A percentile compares a stretch with the other conserved stretches of the same genome.
Conservation (phyloP, 2,888 invertebrate species). For the Scaeva pyrastri region DNA sequence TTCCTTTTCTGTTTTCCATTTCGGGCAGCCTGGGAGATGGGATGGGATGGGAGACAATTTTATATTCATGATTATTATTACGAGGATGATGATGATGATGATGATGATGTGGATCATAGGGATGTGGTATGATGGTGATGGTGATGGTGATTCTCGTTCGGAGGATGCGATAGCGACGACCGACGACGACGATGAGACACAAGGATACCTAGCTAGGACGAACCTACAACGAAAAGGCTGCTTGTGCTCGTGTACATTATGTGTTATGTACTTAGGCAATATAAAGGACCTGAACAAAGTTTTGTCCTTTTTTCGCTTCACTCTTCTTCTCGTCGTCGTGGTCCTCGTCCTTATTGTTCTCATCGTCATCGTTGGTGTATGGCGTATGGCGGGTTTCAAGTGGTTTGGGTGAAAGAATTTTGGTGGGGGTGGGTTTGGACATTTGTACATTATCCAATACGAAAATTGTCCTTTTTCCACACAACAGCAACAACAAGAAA, state of each 20-base stretch:
- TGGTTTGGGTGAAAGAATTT: constrained; percentile 50
- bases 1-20: constrained; percentile 22
- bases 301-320: constrained; percentile 72
- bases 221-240: constrained; percentile 59
- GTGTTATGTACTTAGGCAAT: constrained; percentile 75
- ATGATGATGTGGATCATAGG: constrained; percentile 24
- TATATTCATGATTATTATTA: constrained; percentile 71
- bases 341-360: no score
- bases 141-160: constrained; percentile 37
- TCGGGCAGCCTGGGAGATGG: not conserved
- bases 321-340: constrained; percentile 44
- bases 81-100: constrained; percentile 20
- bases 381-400: constrained; percentile 31
- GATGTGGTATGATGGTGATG: constrained; percentile 26
- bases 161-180: constrained; percentile 48
- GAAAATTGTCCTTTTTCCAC: constrained; percentile 59
- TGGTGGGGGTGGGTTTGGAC: constrained; percentile 15
- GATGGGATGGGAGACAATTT: constrained; percentile 62
- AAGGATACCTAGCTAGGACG: constrained; percentile 22
- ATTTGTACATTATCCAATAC: constrained; percentile 65
- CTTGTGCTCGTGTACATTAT: constrained; percentile 71
- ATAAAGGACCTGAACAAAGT: constrained; percentile 69
- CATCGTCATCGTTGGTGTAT: not conserved
- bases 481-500: constrained; percentile 10
- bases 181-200: no score